phyloP scores from a whole-genome alignment of 1,140 invertebrate species.

The Ridgeia piscesae region DNA sequence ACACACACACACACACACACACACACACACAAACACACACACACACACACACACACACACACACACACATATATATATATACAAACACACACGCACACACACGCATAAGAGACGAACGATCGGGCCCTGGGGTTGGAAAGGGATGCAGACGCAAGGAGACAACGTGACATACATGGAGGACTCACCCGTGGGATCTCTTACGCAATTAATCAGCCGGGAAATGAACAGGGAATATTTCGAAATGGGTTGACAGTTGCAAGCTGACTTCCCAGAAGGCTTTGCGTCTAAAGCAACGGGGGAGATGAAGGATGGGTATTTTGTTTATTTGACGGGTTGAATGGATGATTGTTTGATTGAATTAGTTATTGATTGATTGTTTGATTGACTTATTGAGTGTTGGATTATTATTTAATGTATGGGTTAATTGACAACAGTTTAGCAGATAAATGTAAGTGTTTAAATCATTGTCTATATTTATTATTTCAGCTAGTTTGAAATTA shows the following conservation, averaged over 20 bases:
- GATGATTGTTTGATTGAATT: not conserved
- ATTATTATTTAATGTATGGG: not conserved
- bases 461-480: not conserved
- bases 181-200: not conserved
- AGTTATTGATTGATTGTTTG: not conserved
- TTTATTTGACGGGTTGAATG: not conserved
- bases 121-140: too few species aligned
- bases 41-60: too few species aligned
- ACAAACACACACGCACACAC: not conserved
- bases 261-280: not conserved
- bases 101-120: not conserved
- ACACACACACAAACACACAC: not conserved
- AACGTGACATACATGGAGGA: not conserved
- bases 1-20: not conserved
- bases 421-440: not conserved
- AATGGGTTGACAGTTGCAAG: not conserved
- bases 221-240: not conserved
- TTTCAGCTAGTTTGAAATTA: too few species aligned
- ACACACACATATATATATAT: too few species aligned
- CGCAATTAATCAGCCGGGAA: not conserved
- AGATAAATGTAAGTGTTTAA: not conserved
- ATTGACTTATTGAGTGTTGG: not conserved
- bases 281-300: not conserved
- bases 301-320: not conserved
- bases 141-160: not conserved